Conservation (phyloP, 2,888 invertebrate species). For the Trachelus troglodyta region DNA sequence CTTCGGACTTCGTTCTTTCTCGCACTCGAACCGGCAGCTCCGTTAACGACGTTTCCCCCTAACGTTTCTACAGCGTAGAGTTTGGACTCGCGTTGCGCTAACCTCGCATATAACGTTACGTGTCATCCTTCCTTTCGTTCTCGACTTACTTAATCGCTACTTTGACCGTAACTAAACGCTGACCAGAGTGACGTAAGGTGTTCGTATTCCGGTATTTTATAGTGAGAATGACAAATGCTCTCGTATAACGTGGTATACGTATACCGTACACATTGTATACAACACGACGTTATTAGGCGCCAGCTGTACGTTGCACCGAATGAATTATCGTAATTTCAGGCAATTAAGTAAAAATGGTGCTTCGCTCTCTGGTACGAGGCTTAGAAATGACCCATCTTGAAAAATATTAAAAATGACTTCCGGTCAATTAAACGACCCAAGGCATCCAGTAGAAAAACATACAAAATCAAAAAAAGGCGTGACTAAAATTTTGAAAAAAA, state of each 20-base stretch:
- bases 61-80: neutral
- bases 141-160: neutral
- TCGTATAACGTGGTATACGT: too few relatives aligned
- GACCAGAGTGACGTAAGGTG: neutral
- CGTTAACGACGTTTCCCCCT: too few relatives aligned
- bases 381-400: too few relatives aligned
- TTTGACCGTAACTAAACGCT: neutral
- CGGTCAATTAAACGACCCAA: too few relatives aligned
- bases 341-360: neutral
- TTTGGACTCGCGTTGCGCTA: neutral
- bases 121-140: neutral
- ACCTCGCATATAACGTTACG: neutral
- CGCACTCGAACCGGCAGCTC: neutral
- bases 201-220: neutral
- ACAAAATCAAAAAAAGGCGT: too few relatives aligned
- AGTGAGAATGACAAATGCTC: neutral
- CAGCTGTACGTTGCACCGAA: neutral
- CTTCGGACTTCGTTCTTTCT: neutral
- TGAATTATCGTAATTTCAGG: neutral
- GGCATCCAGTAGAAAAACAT: too few relatives aligned
- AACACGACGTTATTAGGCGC: too few relatives aligned
- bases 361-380: too few relatives aligned
- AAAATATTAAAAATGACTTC: too few relatives aligned
- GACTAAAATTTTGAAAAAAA: too few relatives aligned
- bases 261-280: too few relatives aligned